Evolutionary conservation across 2,888 invertebrate genomes (phyloP).

Genomic region (Phortica okadai): DNA sequence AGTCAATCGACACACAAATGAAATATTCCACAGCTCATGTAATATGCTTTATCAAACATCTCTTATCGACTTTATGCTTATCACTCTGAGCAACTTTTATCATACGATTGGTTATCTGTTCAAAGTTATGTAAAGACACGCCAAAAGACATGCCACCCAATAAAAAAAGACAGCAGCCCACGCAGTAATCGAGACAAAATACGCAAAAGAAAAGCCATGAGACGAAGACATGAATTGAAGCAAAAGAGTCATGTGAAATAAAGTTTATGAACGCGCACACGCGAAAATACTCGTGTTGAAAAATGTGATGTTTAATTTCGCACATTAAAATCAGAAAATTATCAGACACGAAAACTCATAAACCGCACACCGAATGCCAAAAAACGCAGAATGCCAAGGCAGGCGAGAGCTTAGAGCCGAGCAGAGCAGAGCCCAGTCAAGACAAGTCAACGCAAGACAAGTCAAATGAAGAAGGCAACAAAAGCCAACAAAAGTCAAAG

Average conservation of each 20-base stretch:
- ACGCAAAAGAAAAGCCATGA: not conserved
- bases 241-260: conserved; percentile 28
- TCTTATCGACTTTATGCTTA: no score
- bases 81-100: no score
- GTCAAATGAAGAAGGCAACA: conserved; percentile 9
- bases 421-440: not conserved
- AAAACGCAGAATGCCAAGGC: not conserved
- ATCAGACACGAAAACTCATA: conserved; percentile 73
- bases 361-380: conserved; percentile 68
- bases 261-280: conserved; percentile 50
- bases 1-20: no score
- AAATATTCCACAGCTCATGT: no score
- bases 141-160: conserved; percentile 2
- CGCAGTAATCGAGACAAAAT: not conserved
- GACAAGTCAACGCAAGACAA: not conserved
- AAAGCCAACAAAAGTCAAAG: conserved; percentile 2
- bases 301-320: conserved; percentile 75
- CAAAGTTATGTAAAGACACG: not conserved
- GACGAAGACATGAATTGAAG: not conserved
- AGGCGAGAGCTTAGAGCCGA: not conserved
- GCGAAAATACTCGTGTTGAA: conserved; percentile 70
- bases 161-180: not conserved
- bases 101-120: not conserved
- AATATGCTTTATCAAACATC: no score
- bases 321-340: conserved; percentile 74